A percentile compares a stretch with the other conserved stretches of the same genome.
Conservation (phyloP, 2,113 vertebrate genomes). For the Eretmochelys imbricata region DNA sequence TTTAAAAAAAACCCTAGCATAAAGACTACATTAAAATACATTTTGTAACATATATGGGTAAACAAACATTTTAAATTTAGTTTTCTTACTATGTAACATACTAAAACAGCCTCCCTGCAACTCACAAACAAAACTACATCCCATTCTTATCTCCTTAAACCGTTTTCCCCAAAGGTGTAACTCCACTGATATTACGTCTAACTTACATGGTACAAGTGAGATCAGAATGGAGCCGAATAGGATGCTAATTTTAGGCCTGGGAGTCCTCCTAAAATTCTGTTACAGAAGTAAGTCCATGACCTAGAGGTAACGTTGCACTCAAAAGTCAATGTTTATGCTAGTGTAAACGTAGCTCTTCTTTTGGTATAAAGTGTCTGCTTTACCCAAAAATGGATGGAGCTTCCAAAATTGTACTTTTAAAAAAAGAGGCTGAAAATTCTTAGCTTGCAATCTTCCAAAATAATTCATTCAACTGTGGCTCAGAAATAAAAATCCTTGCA, state of each 20-base stretch:
- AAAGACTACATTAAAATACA: neutral
- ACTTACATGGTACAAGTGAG: neutral
- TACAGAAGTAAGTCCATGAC: neutral
- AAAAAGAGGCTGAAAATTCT: neutral
- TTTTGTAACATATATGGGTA: neutral
- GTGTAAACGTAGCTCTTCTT: neutral
- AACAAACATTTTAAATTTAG: neutral
- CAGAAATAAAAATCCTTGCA: neutral
- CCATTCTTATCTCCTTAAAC: neutral
- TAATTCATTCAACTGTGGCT: neutral
- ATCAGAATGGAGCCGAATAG: neutral
- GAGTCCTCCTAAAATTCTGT: neutral
- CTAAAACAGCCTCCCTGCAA: neutral
- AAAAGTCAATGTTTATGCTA: neutral
- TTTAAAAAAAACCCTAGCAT: neutral
- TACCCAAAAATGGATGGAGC: neutral
- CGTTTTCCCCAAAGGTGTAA: neutral
- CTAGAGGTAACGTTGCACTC: neutral
- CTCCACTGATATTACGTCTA: neutral
- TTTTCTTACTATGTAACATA: neutral
- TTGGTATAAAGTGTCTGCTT: neutral
- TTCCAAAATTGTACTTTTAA: neutral
- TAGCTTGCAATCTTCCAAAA: neutral
- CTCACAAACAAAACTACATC: neutral
- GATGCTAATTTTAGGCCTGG: rapidly evolving